Evolutionary conservation across 2,797 vertebrate species (phyloP).

Genomic region (Halcyon leucocephala): DNA sequence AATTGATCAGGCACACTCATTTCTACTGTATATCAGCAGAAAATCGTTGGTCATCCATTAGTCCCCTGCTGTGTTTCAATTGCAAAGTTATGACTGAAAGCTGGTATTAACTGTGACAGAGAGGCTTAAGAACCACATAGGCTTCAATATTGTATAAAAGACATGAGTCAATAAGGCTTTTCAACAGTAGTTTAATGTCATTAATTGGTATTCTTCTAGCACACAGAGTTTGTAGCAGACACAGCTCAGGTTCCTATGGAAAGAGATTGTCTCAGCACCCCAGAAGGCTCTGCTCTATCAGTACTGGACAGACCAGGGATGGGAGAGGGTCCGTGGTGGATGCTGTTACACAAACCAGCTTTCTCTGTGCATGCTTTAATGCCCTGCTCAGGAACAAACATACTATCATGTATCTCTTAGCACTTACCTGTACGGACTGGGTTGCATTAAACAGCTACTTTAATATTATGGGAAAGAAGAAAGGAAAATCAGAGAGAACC

Average conservation of each 20-base stretch:
- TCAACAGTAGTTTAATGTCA: neutral
- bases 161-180: neutral
- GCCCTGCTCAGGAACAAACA: neutral
- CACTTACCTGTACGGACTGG: neutral
- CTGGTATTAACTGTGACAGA: constrained; percentile 43
- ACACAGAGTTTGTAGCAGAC: neutral
- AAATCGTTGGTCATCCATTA: constrained; percentile 39
- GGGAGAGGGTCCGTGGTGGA: neutral
- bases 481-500: neutral
- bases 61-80: neutral
- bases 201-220: constrained; percentile 34
- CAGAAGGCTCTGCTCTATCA: neutral
- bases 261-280: neutral
- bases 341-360: neutral
- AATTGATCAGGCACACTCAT: constrained; percentile 18
- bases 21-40: constrained; percentile 21
- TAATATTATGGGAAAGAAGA: neutral
- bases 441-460: neutral
- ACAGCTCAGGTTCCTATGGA: neutral
- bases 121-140: constrained; percentile 7
- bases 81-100: constrained; percentile 37
- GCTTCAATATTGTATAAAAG: neutral
- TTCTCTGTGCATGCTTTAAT: neutral
- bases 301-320: neutral
- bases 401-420: neutral